Percentiles rank a stretch among this genome's conserved stretches.
These are phyloP conservation scores for Todiramphus chloris DNA, from an alignment of 2,113 vertebrate genomes.

Conservation along the genomic window DNA sequence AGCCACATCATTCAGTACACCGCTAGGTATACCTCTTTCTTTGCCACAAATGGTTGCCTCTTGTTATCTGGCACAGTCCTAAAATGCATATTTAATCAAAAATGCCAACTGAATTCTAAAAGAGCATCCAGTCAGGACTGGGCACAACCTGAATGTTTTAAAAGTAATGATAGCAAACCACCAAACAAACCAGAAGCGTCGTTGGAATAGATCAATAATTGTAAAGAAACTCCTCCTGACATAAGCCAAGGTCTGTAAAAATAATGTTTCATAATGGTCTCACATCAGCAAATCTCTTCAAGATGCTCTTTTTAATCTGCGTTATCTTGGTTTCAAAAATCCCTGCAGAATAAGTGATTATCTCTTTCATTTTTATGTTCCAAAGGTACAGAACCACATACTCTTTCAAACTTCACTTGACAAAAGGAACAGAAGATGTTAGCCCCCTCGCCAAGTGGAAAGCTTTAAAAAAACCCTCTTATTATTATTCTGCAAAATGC, in stretches of 20 bases:
- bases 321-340: constrained; percentile 13
- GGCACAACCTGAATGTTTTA: neutral
- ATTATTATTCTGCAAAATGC: constrained; percentile 54
- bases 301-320: constrained; percentile 2
- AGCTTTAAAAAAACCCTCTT: constrained; percentile 16
- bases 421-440: constrained; percentile 18
- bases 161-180: neutral
- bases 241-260: neutral
- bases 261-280: neutral
- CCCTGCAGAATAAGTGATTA: neutral
- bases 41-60: neutral
- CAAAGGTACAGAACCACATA: neutral
- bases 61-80: neutral
- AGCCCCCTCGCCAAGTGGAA: neutral
- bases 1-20: neutral
- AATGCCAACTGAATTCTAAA: neutral
- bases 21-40: neutral
- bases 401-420: constrained; percentile 15
- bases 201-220: neutral
- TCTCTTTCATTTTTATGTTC: constrained; percentile 9
- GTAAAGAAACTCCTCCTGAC: neutral
- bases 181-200: neutral
- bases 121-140: neutral
- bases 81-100: neutral
- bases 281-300: constrained; percentile 42